Percentiles rank a stretch among this genome's conserved stretches.
Conservation (phyloP, 2,797 vertebrate genomes). For the Hydrocynus forskahlii region DNA sequence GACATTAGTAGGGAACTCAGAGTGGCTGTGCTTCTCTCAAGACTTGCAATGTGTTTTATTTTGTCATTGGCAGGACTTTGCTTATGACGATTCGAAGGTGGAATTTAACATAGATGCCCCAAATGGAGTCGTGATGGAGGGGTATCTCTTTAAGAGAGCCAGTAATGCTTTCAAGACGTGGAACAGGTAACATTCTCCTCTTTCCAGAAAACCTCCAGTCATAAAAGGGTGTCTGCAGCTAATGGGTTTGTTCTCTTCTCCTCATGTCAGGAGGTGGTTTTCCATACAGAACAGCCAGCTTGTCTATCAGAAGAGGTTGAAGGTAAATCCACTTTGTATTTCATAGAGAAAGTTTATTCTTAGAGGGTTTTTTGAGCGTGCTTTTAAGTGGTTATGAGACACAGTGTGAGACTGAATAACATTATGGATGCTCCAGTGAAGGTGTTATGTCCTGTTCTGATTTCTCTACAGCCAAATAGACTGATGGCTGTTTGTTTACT, state of each 20-base stretch:
- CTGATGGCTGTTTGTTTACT: too few relatives aligned
- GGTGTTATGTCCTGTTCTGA: too few relatives aligned
- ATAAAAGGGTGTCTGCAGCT: slow-evolving; percentile 23
- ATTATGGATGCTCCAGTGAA: neutral
- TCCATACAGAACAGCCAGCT: slow-evolving; percentile 98
- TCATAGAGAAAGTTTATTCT: slow-evolving; percentile 12
- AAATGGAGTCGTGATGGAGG: slow-evolving; percentile 97
- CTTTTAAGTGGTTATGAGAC: neutral
- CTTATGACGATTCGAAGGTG: slow-evolving; percentile 91
- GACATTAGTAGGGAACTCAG: neutral
- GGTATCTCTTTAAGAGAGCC: slow-evolving; percentile 97
- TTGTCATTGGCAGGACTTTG: slow-evolving; percentile 85
- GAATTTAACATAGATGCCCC: slow-evolving; percentile 95
- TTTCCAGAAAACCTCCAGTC: neutral
- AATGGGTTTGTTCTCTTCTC: neutral
- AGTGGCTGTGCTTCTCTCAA: neutral
- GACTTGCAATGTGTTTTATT: neutral
- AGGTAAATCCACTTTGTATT: slow-evolving; percentile 73
- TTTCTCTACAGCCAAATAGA: too few relatives aligned
- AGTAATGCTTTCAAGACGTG: slow-evolving; percentile 99
- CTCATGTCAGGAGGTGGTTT: slow-evolving; percentile 88
- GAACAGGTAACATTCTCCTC: slow-evolving; percentile 83
- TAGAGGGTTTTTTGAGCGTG: neutral
- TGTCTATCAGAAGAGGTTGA: slow-evolving; percentile 97
- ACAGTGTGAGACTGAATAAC: neutral